A percentile compares a stretch with the other conserved stretches of the same genome.
Evolutionary conservation across 2,113 vertebrate species (phyloP).

Genomic region (Esox niger): DNA sequence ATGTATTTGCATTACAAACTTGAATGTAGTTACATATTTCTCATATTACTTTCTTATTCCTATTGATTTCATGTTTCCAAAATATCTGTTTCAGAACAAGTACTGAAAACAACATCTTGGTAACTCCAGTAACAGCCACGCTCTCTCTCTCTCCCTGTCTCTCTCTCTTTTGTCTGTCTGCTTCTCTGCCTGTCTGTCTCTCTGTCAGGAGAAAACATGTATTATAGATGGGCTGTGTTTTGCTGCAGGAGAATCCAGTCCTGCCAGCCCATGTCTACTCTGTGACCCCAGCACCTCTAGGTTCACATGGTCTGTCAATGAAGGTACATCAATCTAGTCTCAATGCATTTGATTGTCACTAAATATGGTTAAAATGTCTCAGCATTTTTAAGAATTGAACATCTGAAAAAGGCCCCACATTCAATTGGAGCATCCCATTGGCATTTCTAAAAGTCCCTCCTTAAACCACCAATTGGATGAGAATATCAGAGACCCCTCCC

Average conservation of each 20-base stretch:
- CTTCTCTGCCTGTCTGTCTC: background rate
- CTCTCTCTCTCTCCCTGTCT: background rate
- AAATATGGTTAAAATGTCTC: too few species aligned
- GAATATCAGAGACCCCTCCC: too few species aligned
- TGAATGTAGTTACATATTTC: background rate
- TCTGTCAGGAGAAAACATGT: slow-evolving; percentile 67
- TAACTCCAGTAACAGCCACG: too few species aligned
- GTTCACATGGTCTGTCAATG: slow-evolving; percentile 38
- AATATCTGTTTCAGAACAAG: too few species aligned
- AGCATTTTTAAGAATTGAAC: too few species aligned
- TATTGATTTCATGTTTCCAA: background rate
- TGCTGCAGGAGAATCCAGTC: slow-evolving; percentile 25
- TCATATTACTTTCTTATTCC: background rate
- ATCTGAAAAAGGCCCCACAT: too few species aligned
- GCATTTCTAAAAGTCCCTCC: too few species aligned
- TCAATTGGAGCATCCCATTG: too few species aligned
- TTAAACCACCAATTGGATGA: too few species aligned
- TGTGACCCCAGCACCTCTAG: slow-evolving; percentile 25
- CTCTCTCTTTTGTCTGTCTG: slow-evolving; percentile 7
- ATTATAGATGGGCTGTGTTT: slow-evolving; percentile 58
- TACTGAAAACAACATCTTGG: too few species aligned
- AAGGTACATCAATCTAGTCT: slow-evolving; percentile 19
- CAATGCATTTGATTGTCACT: too few species aligned
- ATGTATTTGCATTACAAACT: too few species aligned
- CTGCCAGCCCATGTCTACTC: slow-evolving; percentile 27